Conservation (phyloP, 2,888 invertebrate genomes). For the Drosophila emarginata region DNA sequence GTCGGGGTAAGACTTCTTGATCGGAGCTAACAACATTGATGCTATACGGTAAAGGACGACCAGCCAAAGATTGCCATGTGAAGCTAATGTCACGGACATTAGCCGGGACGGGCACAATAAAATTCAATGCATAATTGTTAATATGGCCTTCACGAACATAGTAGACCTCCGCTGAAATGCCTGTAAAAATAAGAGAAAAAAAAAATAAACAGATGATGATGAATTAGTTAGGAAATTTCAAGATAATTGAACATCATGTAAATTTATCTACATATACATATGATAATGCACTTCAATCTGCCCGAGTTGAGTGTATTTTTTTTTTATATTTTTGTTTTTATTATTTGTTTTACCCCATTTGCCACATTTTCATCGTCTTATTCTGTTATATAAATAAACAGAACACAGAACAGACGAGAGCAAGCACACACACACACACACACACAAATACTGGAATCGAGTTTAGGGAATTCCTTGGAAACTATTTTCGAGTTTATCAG, state of each 20-base stretch:
- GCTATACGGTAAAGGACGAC: constrained; percentile 91
- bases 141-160: constrained; percentile 95
- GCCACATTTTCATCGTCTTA: constrained; percentile 28
- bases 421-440: constrained; percentile 10
- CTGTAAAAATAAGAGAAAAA: constrained; percentile 83
- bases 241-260: constrained; percentile 29
- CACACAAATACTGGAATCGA: constrained; percentile 22
- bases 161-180: constrained; percentile 92
- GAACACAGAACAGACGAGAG: background rate
- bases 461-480: constrained; percentile 72
- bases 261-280: constrained; percentile 42
- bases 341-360: constrained; percentile 51
- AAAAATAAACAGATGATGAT: background rate
- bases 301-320: background rate
- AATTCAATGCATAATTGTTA: constrained; percentile 95
- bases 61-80: constrained; percentile 94
- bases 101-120: constrained; percentile 92
- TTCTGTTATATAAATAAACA: constrained; percentile 63
- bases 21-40: constrained; percentile 90
- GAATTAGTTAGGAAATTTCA: constrained; percentile 16
- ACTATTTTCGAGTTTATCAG: constrained; percentile 65
- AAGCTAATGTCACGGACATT: constrained; percentile 93
- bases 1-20: constrained; percentile 88
- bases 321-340: constrained; percentile 14
- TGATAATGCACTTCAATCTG: constrained; percentile 39